These are phyloP conservation scores for Aporrectodea caliginosa DNA, from an alignment of 1,140 invertebrate species.

Conservation along the genomic window DNA sequence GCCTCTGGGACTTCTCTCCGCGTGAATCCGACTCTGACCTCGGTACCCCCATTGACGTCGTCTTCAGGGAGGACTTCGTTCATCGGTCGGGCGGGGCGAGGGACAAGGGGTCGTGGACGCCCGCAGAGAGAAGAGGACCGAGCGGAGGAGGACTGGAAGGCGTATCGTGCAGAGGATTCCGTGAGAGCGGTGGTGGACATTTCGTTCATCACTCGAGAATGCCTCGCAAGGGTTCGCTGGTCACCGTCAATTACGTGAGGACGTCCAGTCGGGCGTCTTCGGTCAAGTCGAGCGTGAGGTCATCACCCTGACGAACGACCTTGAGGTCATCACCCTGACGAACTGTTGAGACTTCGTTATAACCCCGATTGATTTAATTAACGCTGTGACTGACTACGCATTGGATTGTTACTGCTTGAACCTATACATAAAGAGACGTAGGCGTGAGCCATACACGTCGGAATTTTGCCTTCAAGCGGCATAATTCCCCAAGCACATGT, in stretches of 20 bases:
- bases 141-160: not conserved
- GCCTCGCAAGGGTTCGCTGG: not conserved
- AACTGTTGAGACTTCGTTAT: too few species aligned
- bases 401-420: too few species aligned
- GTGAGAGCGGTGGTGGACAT: not conserved
- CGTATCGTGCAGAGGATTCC: not conserved
- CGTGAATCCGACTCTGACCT: constrained; percentile 21
- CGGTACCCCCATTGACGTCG: not conserved
- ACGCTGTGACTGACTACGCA: too few species aligned
- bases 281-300: not conserved
- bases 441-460: too few species aligned
- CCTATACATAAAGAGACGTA: too few species aligned
- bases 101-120: not conserved
- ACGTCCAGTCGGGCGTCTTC: not conserved
- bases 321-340: too few species aligned
- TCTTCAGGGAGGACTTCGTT: not conserved
- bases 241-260: not conserved
- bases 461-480: too few species aligned
- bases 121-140: not conserved
- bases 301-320: not conserved
- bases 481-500: too few species aligned
- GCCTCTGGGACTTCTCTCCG: constrained; percentile 24
- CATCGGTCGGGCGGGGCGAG: not conserved
- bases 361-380: too few species aligned
- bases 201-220: not conserved